Evolutionary conservation across 2,797 vertebrate species (phyloP).

Genomic region (Coreius guichenoti): DNA sequence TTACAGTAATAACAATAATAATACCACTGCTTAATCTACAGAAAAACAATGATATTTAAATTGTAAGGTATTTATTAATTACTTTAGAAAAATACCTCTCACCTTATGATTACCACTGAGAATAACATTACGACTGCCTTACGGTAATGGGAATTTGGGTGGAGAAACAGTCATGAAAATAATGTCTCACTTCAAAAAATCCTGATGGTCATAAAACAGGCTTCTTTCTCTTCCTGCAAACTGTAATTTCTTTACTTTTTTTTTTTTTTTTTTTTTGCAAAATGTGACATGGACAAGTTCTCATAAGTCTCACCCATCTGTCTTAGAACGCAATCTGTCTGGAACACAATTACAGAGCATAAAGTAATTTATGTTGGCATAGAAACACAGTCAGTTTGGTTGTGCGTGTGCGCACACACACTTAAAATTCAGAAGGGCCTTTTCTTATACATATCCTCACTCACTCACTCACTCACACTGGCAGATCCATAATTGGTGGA

Average conservation of each 20-base stretch:
- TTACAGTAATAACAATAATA: neutral
- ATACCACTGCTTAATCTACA: neutral
- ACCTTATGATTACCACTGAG: neutral
- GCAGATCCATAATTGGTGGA: slow-evolving; percentile 56
- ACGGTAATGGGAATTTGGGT: neutral
- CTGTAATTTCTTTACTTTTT: neutral
- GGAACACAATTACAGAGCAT: slow-evolving; percentile 21
- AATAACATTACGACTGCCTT: neutral
- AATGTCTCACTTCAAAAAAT: neutral
- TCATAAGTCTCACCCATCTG: neutral
- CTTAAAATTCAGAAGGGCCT: slow-evolving; percentile 19
- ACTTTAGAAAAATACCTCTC: neutral
- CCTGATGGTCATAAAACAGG: neutral
- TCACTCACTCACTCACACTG: neutral
- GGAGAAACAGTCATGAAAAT: neutral
- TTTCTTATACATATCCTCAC: slow-evolving; percentile 32
- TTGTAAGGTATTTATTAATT: neutral
- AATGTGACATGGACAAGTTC: slow-evolving; percentile 16
- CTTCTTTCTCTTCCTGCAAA: slow-evolving; percentile 3
- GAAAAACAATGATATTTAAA: neutral
- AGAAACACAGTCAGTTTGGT: slow-evolving; percentile 34
- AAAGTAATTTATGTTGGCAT: slow-evolving; percentile 32
- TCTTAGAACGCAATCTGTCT: slow-evolving; percentile 26
- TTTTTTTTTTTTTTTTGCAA: neutral
- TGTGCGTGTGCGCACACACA: slow-evolving; percentile 40